Evolutionary conservation across 1,140 invertebrate genomes (phyloP).

Genomic region (Phymastichus coffea): DNA sequence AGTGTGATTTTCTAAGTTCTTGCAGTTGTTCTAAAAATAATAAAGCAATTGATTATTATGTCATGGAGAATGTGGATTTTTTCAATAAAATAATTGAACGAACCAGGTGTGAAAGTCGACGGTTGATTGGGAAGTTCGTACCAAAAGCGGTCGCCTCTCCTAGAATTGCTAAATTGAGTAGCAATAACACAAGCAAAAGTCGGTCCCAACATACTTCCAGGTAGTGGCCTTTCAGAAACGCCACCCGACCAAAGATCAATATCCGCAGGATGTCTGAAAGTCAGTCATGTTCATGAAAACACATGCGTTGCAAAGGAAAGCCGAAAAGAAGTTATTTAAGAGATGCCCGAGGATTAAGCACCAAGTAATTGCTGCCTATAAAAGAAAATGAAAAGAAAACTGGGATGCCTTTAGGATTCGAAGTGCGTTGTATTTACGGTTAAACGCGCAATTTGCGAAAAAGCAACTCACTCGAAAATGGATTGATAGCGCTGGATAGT

Average conservation of each 20-base stretch:
- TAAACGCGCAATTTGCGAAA: no score
- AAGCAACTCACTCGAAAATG: conserved; percentile 76
- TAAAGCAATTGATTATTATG: no score
- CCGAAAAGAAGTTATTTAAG: neutral
- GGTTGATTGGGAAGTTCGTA: conserved; percentile 91
- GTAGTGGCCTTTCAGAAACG: conserved; percentile 83
- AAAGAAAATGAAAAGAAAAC: neutral
- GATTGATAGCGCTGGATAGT: conserved; percentile 76
- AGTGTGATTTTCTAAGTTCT: conserved; percentile 83
- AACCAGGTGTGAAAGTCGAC: conserved; percentile 80
- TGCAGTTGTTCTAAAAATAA: conserved; percentile 74
- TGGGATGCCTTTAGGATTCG: no score
- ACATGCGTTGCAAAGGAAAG: neutral
- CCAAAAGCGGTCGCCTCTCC: conserved; percentile 94
- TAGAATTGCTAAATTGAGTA: conserved; percentile 90
- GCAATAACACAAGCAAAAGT: conserved; percentile 96
- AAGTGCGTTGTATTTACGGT: no score
- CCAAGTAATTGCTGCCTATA: no score
- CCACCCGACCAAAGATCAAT: conserved; percentile 93
- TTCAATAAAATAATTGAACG: no score
- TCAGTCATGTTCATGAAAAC: neutral
- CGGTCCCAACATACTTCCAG: conserved; percentile 88
- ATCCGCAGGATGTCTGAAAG: conserved; percentile 74
- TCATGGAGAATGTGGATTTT: no score
- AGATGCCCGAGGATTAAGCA: no score